These are phyloP conservation scores for Bettongia penicillata DNA, from an alignment of 2,113 vertebrate species.

Conservation along the genomic window DNA sequence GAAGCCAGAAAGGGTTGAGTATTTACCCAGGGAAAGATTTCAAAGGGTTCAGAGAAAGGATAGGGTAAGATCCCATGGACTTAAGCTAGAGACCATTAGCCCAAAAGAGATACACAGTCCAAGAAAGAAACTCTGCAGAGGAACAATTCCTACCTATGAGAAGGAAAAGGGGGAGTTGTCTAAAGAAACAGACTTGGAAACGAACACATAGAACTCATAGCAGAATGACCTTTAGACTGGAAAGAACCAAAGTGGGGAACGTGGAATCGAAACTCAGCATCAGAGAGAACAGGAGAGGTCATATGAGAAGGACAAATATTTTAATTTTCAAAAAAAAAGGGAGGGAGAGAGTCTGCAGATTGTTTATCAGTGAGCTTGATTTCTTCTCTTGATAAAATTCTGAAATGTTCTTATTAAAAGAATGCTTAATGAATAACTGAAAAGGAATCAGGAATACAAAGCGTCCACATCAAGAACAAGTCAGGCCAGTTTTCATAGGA, in stretches of 20 bases:
- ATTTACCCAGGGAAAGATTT: neutral
- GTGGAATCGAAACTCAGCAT: neutral
- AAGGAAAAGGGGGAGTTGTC: neutral
- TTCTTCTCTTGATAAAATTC: neutral
- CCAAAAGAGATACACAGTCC: neutral
- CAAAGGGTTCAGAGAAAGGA: neutral
- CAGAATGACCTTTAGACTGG: neutral
- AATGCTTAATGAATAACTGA: neutral
- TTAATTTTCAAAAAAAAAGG: neutral
- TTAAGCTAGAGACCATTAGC: neutral
- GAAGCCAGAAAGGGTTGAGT: neutral
- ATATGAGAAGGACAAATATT: neutral
- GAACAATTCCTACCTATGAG: neutral
- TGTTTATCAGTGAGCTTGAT: neutral
- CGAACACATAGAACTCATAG: too few relatives aligned
- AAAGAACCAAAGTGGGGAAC: neutral
- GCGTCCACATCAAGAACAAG: neutral
- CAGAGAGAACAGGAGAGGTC: neutral
- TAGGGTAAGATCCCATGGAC: neutral
- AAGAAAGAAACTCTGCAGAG: neutral
- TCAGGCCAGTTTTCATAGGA: neutral
- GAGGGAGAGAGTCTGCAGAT: neutral
- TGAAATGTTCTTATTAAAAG: neutral
- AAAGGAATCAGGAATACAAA: neutral
- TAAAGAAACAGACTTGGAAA: neutral